Evolutionary conservation across 1,140 invertebrate genomes (phyloP).

Genomic region (Stegodyphus mimosarum): DNA sequence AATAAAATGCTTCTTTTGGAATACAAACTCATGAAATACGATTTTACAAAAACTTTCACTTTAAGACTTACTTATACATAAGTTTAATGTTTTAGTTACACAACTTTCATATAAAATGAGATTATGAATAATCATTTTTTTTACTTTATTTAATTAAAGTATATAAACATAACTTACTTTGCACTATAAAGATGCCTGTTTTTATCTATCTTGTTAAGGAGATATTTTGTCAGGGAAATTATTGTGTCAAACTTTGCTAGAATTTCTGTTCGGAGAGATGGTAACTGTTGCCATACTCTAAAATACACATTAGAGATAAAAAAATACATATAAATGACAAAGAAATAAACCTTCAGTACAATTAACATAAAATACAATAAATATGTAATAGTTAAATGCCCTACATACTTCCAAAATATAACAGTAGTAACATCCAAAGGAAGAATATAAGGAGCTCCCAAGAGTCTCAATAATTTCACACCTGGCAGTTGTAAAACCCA

Average conservation of each 20-base stretch:
- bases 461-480: slow-evolving; percentile 80
- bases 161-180: slow-evolving; percentile 66
- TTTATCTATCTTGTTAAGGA: slow-evolving; percentile 68
- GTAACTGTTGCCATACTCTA: slow-evolving; percentile 74
- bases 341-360: neutral
- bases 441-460: slow-evolving; percentile 85
- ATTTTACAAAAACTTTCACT: no score
- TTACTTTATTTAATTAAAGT: no score
- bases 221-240: slow-evolving; percentile 48
- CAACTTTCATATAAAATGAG: no score
- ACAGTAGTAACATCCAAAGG: slow-evolving; percentile 81
- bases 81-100: no score
- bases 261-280: slow-evolving; percentile 70
- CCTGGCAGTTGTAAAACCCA: slow-evolving; percentile 87
- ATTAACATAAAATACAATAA: neutral
- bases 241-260: slow-evolving; percentile 51
- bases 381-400: neutral
- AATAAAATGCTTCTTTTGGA: no score
- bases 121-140: no score
- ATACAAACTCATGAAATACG: no score
- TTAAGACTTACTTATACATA: no score
- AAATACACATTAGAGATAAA: slow-evolving; percentile 48
- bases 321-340: neutral
- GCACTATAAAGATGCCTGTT: slow-evolving; percentile 72
- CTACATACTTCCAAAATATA: slow-evolving; percentile 60